Evolutionary conservation across 2,113 vertebrate species (phyloP).

Genomic region (Elephantulus edwardii): DNA sequence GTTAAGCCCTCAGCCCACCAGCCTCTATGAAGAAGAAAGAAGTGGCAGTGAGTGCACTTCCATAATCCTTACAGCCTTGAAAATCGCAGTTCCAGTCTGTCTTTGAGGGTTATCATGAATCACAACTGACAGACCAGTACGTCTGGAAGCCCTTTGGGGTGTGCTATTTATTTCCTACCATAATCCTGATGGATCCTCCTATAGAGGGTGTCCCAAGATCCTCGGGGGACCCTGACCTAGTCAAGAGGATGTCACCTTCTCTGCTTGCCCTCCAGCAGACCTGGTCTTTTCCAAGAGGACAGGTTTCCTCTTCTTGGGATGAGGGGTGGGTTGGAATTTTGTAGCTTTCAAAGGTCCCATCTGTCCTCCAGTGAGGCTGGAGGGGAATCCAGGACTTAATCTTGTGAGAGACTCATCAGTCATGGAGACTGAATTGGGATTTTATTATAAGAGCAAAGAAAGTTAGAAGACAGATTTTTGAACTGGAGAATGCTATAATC

Average conservation of each 20-base stretch:
- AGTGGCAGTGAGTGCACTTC: no score
- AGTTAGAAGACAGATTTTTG: neutral
- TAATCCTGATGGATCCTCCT: neutral
- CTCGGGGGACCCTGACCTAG: neutral
- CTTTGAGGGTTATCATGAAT: no score
- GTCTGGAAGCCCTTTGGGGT: neutral
- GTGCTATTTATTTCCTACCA: neutral
- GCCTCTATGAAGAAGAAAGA: no score
- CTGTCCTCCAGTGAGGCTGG: neutral
- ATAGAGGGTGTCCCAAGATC: neutral
- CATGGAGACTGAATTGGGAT: neutral
- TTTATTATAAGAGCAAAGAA: neutral
- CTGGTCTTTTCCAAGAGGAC: neutral
- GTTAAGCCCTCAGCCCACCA: no score
- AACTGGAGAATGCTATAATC: neutral
- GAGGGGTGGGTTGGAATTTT: fast-evolving
- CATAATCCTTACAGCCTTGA: no score
- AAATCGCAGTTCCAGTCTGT: no score
- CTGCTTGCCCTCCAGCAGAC: neutral
- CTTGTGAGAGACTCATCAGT: fast-evolving
- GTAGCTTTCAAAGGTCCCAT: neutral
- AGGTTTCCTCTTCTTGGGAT: neutral
- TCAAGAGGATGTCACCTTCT: neutral
- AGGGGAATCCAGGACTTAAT: neutral
- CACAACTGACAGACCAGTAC: no score